Base-by-base conservation (phyloP, 2,113 vertebrate genomes). In the Paracanthobrama guichenoti region DNA sequence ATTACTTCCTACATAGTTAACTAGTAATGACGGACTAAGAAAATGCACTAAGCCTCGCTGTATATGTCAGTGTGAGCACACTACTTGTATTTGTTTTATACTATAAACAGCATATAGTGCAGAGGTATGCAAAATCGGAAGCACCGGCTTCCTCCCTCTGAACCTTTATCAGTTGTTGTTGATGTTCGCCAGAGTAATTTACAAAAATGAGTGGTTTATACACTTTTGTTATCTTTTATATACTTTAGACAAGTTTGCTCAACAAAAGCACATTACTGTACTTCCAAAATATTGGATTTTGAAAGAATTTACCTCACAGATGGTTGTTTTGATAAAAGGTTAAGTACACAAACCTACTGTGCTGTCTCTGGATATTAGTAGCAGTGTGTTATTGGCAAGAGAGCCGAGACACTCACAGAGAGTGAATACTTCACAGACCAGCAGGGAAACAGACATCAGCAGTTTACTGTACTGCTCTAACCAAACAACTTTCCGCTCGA, bases 381-480 rank as follows among this genome's bases (percentile, higher is more conserved):
- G 20, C 24, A 50, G 62, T 35, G 14, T 48, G 64, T 22, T 53
- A 39, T 71, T 42, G 64, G 62, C 26, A 71, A 80, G 24, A 31
- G 24, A 80, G 77, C n/a, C 1, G 5, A 62, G 26, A 75, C 44
- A 50, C 48, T 75, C 14, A 31, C 10, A 35, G 26, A 55, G 42
- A 71, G 62, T 39, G 6, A 81, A 81, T 53, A 57, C 64, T 69
- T 55, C 22, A 39, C 46, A 53, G 46, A 69, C 8, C 7, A 46
- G 79, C 82, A 76, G 62, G 46, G 48, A 75, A 60, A 84, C 16
- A 83, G 44, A 73, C 76, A 80, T 75, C 55, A 46, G 76, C 66
- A 55, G 66, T 84, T 84, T 46, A 26, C 13, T 79, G 46, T 24
- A 10, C 7, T 13, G 50, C 53, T 71, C 71, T 31, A 42, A 28